Conservation (phyloP, 23 tunicate genomes). For the Trididemnum nubilum region DNA sequence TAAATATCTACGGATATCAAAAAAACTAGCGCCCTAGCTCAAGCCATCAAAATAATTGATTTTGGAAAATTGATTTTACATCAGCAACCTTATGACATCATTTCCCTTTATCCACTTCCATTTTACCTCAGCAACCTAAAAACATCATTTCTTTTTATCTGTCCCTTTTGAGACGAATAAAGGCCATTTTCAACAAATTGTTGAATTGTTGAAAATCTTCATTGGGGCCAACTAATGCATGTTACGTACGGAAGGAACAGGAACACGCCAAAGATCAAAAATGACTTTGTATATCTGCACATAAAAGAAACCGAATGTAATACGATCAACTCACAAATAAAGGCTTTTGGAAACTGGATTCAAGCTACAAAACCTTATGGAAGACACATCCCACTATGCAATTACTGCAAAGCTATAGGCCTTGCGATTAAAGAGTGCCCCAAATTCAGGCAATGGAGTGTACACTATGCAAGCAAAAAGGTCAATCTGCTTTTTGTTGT, state of each 20-base stretch:
- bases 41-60: too few species aligned
- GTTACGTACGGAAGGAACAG: not conserved
- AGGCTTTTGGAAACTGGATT: not conserved
- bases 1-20: too few species aligned
- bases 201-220: not conserved
- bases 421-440: not conserved
- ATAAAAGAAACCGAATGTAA: not conserved
- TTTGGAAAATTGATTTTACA: too few species aligned
- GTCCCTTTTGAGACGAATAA: not conserved
- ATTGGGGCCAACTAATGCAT: not conserved
- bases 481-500: not conserved
- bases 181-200: not conserved
- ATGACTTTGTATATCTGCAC: not conserved
- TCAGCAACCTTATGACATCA: too few species aligned
- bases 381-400: not conserved
- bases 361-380: not conserved
- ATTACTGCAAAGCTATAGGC: not conserved
- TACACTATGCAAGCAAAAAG: not conserved
- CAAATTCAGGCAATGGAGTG: not conserved
- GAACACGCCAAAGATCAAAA: not conserved
- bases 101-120: too few species aligned
- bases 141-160: not conserved
- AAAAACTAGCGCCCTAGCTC: too few species aligned
- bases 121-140: not conserved
- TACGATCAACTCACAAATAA: not conserved